A percentile compares a stretch with the other conserved stretches of the same genome.
Conservation (phyloP, 2,888 invertebrate genomes). For the Dysmachus trigonus region DNA sequence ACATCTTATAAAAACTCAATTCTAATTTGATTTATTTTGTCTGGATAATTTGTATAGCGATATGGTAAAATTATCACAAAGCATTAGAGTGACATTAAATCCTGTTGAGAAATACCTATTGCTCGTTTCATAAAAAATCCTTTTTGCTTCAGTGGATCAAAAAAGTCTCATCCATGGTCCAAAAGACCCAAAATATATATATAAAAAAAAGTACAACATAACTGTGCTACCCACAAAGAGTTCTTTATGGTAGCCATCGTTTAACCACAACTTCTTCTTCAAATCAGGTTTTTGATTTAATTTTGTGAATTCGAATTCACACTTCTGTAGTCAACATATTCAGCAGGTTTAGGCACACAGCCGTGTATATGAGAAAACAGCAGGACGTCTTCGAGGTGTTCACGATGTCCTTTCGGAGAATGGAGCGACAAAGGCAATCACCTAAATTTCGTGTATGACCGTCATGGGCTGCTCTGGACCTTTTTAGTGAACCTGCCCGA, state of each 20-base stretch:
- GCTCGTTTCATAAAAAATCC: neutral
- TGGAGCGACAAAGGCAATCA: neutral
- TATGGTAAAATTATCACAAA: neutral
- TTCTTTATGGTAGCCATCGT: conserved; percentile 10
- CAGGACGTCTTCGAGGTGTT: conserved; percentile 33
- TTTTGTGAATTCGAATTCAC: conserved; percentile 36
- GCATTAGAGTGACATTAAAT: neutral
- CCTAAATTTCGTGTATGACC: neutral
- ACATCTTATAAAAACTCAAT: neutral
- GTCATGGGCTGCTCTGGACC: neutral
- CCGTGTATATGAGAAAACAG: conserved; percentile 15
- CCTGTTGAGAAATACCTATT: neutral
- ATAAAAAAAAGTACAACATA: neutral
- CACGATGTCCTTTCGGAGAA: conserved; percentile 23
- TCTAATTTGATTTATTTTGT: neutral
- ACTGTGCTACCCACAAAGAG: conserved; percentile 11
- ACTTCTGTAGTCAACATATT: conserved; percentile 36
- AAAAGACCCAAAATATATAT: neutral
- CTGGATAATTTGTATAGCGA: neutral
- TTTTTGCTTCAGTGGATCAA: neutral
- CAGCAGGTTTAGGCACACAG: conserved; percentile 20
- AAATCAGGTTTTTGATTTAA: conserved; percentile 38
- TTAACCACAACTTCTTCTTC: conserved; percentile 14
- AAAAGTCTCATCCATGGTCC: neutral
- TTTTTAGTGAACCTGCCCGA: neutral